Percentiles rank a stretch among this genome's conserved stretches.
Evolutionary conservation across 2,113 vertebrate genomes (phyloP).

Genomic region (Lophura nycthemera): DNA sequence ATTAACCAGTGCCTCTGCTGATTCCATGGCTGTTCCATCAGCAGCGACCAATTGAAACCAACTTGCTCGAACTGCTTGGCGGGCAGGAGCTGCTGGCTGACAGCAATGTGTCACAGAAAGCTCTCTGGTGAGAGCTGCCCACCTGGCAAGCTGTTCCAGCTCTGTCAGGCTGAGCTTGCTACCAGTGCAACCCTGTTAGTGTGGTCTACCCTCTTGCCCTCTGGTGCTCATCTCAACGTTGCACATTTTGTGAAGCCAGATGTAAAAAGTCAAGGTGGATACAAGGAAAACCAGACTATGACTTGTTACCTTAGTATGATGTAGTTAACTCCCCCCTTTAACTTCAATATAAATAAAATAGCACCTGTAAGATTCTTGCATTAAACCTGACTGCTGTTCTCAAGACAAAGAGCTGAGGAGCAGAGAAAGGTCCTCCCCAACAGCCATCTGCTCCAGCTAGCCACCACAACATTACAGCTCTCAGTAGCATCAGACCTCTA

Average conservation of each 20-base stretch:
- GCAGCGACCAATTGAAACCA: rapidly evolving
- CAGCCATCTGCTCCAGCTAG: no score
- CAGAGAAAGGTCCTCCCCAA: background rate
- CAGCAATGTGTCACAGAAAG: background rate
- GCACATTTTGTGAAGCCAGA: background rate
- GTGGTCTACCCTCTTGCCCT: background rate
- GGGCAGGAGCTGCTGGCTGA: background rate
- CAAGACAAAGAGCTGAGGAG: background rate
- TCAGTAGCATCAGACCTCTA: background rate
- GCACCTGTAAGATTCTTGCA: background rate
- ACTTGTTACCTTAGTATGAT: background rate
- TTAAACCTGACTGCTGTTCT: background rate
- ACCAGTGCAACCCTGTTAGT: rapidly evolving
- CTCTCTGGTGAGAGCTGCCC: background rate
- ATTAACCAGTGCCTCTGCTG: background rate
- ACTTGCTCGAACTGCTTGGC: background rate
- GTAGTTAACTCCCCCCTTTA: background rate
- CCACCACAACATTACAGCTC: background rate
- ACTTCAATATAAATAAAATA: background rate
- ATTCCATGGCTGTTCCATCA: background rate
- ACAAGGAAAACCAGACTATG: background rate
- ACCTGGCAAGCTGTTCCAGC: background rate
- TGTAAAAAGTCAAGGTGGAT: background rate
- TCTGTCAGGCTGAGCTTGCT: background rate
- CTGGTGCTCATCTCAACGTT: background rate